Base-by-base conservation (phyloP, 1,140 invertebrate genomes). In the Microplitis demolitor region DNA sequence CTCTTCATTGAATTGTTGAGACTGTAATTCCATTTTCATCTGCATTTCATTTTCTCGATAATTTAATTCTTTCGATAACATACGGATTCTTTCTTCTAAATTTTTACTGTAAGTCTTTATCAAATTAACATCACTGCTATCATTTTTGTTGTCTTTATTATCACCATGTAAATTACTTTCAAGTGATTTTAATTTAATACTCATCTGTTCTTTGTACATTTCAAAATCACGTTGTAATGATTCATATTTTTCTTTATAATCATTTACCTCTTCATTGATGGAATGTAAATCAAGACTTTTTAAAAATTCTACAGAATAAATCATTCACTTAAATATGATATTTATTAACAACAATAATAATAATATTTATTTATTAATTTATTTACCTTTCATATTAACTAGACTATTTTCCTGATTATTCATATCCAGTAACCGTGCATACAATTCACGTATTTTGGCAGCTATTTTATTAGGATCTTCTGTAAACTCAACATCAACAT, bases 51-150 rank as follows among this genome's bases (percentile, higher is more conserved):
- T 84, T 74, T 91, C 89, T 37, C 87, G 88, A 76, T 91, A 89
- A 75, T 90, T 88, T 33, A 91, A 88, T 76, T 91, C 90, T 9
- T 87, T 84, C 77, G 89, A 91, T 2, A 93, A 78, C 4, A 88
- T 87, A 58, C 90, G 89, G 56, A 91, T 87, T 76, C 91, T 90
- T 74, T 92, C 92, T 77, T 92, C 91, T 50, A 92, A 83, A 64
- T 91, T 89, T 62, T 85, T 88, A 70, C 91, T 89, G 74, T 93
- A 90, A 8, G 86, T 86, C 79, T 89, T 90, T 54, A 91, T 83
- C 37, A 88, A 82, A 63, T 78, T 85, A 76, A 80, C 84, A 75
- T 85, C 90, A 61, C 80, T 84, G 68, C 81, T 85, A 56, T 45
- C 39, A 8, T 72, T 77, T 53, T 81, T 85, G 53, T 87, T 83